Conservation (phyloP, 2,888 invertebrate species). For the Phasia obesa region DNA sequence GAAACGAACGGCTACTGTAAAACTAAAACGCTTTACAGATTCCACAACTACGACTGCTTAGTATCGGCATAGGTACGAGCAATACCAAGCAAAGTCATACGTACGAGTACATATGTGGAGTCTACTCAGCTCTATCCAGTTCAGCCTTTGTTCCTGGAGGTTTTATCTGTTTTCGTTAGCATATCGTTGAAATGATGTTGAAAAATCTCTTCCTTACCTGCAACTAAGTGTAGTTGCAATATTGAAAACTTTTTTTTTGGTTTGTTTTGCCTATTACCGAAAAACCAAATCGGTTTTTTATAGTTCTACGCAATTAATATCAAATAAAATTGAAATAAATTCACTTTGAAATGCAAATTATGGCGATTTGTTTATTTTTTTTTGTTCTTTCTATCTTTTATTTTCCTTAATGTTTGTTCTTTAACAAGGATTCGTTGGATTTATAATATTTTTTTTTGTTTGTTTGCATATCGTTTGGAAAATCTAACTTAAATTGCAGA, state of each 20-base stretch:
- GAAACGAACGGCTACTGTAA: slow-evolving; percentile 56
- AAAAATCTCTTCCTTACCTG: no score
- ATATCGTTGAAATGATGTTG: slow-evolving; percentile 23
- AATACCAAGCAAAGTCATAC: slow-evolving; percentile 25
- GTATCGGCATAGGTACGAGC: slow-evolving; percentile 13
- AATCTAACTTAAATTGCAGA: slow-evolving; percentile 36
- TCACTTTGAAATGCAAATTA: slow-evolving; percentile 80
- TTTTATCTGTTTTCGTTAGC: slow-evolving; percentile 52
- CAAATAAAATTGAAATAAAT: slow-evolving; percentile 83
- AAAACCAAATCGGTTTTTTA: slow-evolving; percentile 50
- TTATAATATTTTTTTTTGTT: slow-evolving; percentile 28
- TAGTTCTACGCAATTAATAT: slow-evolving; percentile 82
- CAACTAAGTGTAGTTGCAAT: no score
- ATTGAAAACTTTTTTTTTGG: no score
- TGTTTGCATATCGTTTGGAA: slow-evolving; percentile 47
- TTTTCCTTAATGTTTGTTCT: slow-evolving; percentile 6
- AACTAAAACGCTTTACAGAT: slow-evolving; percentile 59
- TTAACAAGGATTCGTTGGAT: slow-evolving; percentile 23
- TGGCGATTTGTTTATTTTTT: slow-evolving; percentile 75
- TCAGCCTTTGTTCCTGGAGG: slow-evolving; percentile 32
- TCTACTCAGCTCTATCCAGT: background rate
- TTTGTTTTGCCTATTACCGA: slow-evolving; percentile 45
- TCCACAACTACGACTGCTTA: slow-evolving; percentile 13
- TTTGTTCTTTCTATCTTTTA: background rate
- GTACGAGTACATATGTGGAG: background rate